These are phyloP conservation scores for Cyclophora punctaria DNA, from an alignment of 2,888 invertebrate genomes.

Conservation along the genomic window DNA sequence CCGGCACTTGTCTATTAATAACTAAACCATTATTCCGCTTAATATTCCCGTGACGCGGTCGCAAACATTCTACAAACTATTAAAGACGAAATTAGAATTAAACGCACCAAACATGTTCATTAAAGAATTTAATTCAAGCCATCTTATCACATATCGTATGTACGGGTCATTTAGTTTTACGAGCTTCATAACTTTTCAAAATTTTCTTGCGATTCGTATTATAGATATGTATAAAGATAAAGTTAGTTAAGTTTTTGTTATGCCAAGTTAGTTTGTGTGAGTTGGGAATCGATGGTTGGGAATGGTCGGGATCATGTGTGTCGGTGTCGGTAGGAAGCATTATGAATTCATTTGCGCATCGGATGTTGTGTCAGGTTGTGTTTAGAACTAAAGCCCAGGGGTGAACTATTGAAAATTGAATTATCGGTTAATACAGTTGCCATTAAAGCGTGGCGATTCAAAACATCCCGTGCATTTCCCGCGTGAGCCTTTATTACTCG, in stretches of 20 bases:
- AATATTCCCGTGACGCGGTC: conserved; percentile 47
- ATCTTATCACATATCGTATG: conserved; percentile 12
- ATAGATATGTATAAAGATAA: background rate
- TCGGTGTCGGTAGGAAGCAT: background rate
- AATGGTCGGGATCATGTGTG: too few relatives aligned
- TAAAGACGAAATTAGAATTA: conserved; percentile 39
- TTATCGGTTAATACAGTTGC: conserved; percentile 65
- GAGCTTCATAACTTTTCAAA: conserved; percentile 16
- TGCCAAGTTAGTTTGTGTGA: background rate
- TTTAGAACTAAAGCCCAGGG: conserved; percentile 27
- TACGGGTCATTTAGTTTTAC: conserved; percentile 21
- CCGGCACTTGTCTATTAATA: conserved; percentile 59
- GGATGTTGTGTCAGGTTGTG: conserved; percentile 35
- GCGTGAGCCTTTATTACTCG: conserved; percentile 54
- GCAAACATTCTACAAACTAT: conserved; percentile 43
- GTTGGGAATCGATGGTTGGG: too few relatives aligned
- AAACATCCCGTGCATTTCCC: conserved; percentile 68
- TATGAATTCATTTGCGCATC: conserved; percentile 15
- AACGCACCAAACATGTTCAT: conserved; percentile 16
- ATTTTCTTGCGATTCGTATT: conserved; percentile 11
- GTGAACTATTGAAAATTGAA: conserved; percentile 52
- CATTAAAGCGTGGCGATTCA: conserved; percentile 68
- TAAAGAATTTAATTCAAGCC: conserved; percentile 9
- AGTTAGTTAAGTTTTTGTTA: conserved; percentile 1
- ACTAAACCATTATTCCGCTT: conserved; percentile 51